These are phyloP conservation scores for Griposia aprilina DNA, from an alignment of 2,888 invertebrate genomes.

Conservation along the genomic window DNA sequence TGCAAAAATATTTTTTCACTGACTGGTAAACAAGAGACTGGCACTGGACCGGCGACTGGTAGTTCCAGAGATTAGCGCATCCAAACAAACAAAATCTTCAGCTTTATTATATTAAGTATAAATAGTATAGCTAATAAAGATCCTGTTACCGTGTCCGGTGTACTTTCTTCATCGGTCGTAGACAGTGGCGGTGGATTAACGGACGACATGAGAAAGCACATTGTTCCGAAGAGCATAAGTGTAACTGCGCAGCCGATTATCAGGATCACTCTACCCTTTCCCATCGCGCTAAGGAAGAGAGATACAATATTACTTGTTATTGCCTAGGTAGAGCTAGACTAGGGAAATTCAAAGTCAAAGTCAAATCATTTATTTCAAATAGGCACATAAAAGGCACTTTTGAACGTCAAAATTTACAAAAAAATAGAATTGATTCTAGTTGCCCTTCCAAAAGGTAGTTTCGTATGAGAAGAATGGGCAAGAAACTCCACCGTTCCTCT, in stretches of 20 bases:
- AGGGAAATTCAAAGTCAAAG: no score
- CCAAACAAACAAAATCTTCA: neutral
- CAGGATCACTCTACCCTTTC: neutral
- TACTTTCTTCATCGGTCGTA: accelerated
- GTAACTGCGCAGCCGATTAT: conserved; percentile 44
- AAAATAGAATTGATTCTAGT: no score
- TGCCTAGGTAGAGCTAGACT: neutral
- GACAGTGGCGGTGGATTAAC: conserved; percentile 71
- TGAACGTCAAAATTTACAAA: no score
- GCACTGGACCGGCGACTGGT: no score
- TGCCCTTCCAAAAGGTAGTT: no score
- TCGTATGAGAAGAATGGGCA: no score
- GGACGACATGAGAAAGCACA: conserved; percentile 71
- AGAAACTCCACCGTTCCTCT: no score
- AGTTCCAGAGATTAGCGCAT: neutral
- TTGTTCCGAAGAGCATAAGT: conserved; percentile 68
- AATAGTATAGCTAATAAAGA: neutral
- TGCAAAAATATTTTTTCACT: neutral
- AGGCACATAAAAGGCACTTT: no score
- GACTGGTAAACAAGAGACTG: neutral
- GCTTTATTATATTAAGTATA: neutral
- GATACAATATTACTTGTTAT: neutral
- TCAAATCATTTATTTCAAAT: no score
- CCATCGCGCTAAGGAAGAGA: neutral
- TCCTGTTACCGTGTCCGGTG: neutral